Evolutionary conservation across 2,113 vertebrate species (phyloP), one percentile per base, ranked within the genome.

Genomic region (Aspiorhynchus laticeps): DNA sequence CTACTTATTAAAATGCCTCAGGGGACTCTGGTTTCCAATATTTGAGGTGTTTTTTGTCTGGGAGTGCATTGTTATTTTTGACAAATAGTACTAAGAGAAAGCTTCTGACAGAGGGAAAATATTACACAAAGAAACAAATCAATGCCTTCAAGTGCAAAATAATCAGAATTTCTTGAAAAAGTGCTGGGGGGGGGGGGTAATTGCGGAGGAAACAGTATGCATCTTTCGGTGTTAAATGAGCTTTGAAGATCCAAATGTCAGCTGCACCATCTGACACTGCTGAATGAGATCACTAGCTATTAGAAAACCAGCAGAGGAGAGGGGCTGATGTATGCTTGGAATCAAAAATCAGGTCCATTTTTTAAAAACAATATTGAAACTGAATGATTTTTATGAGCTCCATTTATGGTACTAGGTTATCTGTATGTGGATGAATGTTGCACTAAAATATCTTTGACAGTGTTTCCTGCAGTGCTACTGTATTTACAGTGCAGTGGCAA

Each of bases 191-290:
- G 73, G 9, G n/a, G 67, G 83, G 73, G 83, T 3, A 21, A 74
- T 65, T 78, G 80, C 43, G 51, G 48, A 12, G 48, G 65, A 74
- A 74, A 87, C 86, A 61, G 38, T 71, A 38, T 87, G 86, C 71
- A 67, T 75, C 79, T 80, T 53, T 85, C 48, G 28, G 75, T 87
- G 78, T 87, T 89, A 87, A 89, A 87, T 89, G 86, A 85, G 88
- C 88, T 86, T 65, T 87, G 79, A 87, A 82, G 78, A 87, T 80
- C 65, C 83, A 83, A 87, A 85, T 74, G 74, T 85, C 88, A 73
- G 48, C 53, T 2, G 41, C 5, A n/a, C 43, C 28, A 53, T 89
- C 86, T 79, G 74, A 85, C 56, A 78, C 51, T 69, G 61, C 46
- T 38, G 61, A 51, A 28, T 53, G 75, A 87, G 86, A 87, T 74